These are phyloP conservation scores for Caerostris extrusa DNA, from an alignment of 1,140 invertebrate species.

Conservation along the genomic window DNA sequence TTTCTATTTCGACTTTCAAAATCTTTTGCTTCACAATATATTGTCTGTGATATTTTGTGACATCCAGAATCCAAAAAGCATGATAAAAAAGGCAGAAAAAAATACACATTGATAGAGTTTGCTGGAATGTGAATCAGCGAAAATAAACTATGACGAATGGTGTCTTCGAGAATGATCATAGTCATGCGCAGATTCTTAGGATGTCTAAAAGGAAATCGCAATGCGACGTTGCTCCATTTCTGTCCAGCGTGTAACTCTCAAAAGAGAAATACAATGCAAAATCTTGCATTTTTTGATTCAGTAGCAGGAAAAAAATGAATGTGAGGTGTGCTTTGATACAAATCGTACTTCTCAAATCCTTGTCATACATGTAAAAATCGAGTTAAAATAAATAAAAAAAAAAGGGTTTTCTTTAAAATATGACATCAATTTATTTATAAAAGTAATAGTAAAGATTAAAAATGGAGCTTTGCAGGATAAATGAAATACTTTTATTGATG, in stretches of 20 bases:
- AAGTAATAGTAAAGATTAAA: too few relatives aligned
- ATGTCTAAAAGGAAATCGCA: neutral
- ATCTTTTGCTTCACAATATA: constrained; percentile 33
- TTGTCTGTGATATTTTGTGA: constrained; percentile 54
- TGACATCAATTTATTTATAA: too few relatives aligned
- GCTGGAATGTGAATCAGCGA: neutral
- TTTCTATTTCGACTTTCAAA: constrained; percentile 41
- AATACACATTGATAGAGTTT: neutral
- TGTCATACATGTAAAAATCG: neutral
- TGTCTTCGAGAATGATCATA: constrained; percentile 22
- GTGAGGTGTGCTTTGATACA: neutral
- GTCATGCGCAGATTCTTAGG: neutral
- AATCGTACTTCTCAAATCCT: neutral
- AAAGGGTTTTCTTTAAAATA: neutral
- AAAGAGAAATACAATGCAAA: neutral
- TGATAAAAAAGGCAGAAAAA: neutral
- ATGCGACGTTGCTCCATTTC: neutral
- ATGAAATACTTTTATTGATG: too few relatives aligned
- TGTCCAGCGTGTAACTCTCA: neutral
- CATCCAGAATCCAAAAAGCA: constrained; percentile 28
- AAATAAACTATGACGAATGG: constrained; percentile 41
- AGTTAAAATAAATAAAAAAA: neutral
- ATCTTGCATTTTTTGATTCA: neutral
- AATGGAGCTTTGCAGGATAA: too few relatives aligned
- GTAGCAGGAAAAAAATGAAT: too few relatives aligned